Percentiles rank a stretch among this genome's conserved stretches.
phyloP scores from a whole-genome alignment of 2,113 vertebrate species.

The Ia io region DNA sequence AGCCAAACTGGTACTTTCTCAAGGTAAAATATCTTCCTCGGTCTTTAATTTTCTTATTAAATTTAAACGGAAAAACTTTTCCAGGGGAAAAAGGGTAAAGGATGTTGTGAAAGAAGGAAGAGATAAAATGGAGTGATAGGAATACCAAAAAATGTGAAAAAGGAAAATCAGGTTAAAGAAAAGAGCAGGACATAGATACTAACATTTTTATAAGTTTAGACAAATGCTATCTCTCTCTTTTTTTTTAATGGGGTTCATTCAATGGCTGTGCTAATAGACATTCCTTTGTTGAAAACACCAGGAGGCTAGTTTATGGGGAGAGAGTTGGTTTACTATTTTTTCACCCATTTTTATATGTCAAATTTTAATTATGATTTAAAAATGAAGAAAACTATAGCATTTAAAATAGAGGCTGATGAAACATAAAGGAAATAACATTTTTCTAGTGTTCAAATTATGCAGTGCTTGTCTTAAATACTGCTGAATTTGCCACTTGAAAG shows the following conservation, averaged over 20 bases:
- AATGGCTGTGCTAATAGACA: background rate
- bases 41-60: constrained; percentile 45
- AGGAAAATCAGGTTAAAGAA: background rate
- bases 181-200: background rate
- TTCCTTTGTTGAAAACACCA: background rate
- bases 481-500: background rate
- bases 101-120: background rate
- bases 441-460: constrained; percentile 11
- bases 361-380: background rate
- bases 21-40: background rate
- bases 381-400: background rate
- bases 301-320: background rate
- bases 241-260: background rate
- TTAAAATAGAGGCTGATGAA: constrained; percentile 9
- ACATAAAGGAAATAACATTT: background rate
- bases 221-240: background rate
- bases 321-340: background rate
- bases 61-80: constrained; percentile 34
- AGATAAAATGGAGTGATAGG: background rate
- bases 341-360: background rate
- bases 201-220: background rate
- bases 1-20: background rate
- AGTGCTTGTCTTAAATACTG: background rate
- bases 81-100: background rate
- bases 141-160: background rate